Evolutionary conservation across 30 jellyfish, hydroid and myxozoan species (phyloP).

Genomic region (Aurelia aurita complex sp. Pacific): DNA sequence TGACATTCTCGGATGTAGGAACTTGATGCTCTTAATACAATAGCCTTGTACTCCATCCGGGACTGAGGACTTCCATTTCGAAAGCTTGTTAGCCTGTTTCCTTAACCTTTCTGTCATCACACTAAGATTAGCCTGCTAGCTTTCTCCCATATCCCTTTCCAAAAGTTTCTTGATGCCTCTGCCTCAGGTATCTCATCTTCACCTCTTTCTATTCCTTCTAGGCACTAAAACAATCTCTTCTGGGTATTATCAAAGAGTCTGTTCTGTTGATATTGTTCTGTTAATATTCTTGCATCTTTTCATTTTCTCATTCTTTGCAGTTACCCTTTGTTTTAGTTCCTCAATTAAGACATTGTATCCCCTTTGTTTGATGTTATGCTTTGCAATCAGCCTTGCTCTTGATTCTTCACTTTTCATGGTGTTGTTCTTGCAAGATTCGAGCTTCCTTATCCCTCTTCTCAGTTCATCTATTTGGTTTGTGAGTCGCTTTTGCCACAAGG

Average conservation of each 20-base stretch:
- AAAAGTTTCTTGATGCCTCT: conserved; percentile 37
- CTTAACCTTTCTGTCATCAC: conserved; percentile 25
- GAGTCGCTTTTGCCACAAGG: conserved; percentile 43
- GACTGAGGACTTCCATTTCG: conserved; percentile 25
- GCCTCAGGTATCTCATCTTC: conserved; percentile 33
- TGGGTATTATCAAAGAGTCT: conserved; percentile 26
- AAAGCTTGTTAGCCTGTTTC: conserved; percentile 31
- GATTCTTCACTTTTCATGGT: conserved; percentile 22
- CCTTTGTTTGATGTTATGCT: conserved; percentile 22
- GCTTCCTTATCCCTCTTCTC: conserved; percentile 31
- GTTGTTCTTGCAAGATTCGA: conserved; percentile 42
- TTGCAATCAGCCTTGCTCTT: conserved; percentile 3
- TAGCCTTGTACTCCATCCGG: conserved; percentile 29
- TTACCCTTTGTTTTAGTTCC: conserved; percentile 35
- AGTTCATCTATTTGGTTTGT: conserved; percentile 38
- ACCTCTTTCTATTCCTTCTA: conserved; percentile 28
- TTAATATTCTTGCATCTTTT: background rate
- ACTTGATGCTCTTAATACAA: conserved; percentile 28
- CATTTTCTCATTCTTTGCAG: conserved; percentile 17
- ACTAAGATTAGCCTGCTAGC: conserved; percentile 25
- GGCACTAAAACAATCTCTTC: conserved; percentile 15
- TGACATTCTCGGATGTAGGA: background rate
- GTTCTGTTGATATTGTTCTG: conserved; percentile 21
- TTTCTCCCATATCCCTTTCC: conserved; percentile 38
- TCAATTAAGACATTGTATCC: conserved; percentile 22